Evolutionary conservation across 2,888 invertebrate genomes (phyloP).

Genomic region (Fissipunctia ypsillon): DNA sequence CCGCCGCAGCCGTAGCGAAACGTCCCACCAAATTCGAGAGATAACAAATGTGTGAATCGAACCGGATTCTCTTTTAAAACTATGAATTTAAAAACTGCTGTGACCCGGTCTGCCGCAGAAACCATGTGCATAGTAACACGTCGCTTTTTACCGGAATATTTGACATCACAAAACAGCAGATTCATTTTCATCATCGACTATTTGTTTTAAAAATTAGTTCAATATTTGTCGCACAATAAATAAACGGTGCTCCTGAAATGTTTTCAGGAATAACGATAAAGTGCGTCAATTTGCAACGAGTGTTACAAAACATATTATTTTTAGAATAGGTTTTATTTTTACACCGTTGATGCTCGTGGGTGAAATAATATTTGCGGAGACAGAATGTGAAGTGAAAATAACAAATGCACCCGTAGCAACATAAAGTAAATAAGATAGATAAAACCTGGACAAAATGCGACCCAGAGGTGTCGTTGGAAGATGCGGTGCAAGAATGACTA

Average conservation of each 20-base stretch:
- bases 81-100: constrained; percentile 54
- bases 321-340: constrained; percentile 2
- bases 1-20: constrained; percentile 55
- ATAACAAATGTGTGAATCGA: constrained; percentile 70
- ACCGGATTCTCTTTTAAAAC: constrained; percentile 52
- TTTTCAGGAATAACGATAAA: constrained; percentile 46
- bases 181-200: constrained; percentile 43
- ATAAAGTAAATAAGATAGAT: constrained; percentile 74
- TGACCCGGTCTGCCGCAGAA: constrained; percentile 28
- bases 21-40: constrained; percentile 68
- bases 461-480: constrained; percentile 79
- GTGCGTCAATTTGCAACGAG: constrained; percentile 24
- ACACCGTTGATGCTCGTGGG: not conserved
- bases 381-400: constrained; percentile 37
- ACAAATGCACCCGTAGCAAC: constrained; percentile 59
- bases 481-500: constrained; percentile 73
- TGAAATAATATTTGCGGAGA: constrained; percentile 43
- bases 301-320: constrained; percentile 6
- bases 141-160: constrained; percentile 40
- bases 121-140: not conserved
- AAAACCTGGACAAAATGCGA: constrained; percentile 75
- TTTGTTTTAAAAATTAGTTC: constrained; percentile 59
- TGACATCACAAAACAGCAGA: constrained; percentile 41
- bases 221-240: constrained; percentile 49
- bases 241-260: constrained; percentile 18